phyloP scores from a whole-genome alignment of 1,140 invertebrate species.

The Formica exsecta region DNA sequence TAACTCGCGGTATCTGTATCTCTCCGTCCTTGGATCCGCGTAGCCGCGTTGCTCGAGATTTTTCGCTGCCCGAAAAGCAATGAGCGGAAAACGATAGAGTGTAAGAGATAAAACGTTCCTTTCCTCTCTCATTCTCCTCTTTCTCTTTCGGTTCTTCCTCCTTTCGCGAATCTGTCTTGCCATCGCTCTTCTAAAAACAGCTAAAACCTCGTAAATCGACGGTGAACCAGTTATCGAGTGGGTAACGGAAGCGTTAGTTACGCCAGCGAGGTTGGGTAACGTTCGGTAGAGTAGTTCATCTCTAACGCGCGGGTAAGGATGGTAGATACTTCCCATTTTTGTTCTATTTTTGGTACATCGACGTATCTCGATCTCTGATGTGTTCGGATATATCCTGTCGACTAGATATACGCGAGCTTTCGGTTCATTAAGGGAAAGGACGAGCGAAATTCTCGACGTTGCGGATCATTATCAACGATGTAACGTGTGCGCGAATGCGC shows the following conservation, averaged over 20 bases:
- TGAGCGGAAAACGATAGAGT: conserved; percentile 71
- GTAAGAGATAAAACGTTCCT: conserved; percentile 67
- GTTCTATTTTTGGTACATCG: conserved; percentile 74
- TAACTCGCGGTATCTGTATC: conserved; percentile 29
- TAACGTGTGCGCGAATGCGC: neutral
- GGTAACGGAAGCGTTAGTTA: conserved; percentile 74
- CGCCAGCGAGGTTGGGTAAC: conserved; percentile 63
- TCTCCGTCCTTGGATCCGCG: conserved; percentile 23
- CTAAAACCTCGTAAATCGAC: conserved; percentile 74
- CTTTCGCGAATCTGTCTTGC: conserved; percentile 41
- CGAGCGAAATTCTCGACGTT: conserved; percentile 29
- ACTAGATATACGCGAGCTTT: conserved; percentile 16
- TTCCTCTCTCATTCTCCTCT: neutral
- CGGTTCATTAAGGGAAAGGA: conserved; percentile 47
- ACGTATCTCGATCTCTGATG: conserved; percentile 64
- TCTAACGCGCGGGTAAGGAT: conserved; percentile 16
- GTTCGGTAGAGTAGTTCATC: conserved; percentile 38
- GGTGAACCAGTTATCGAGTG: conserved; percentile 74
- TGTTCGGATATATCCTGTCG: conserved; percentile 54
- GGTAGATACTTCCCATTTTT: conserved; percentile 65
- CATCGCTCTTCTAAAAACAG: conserved; percentile 61
- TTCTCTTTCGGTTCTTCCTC: conserved; percentile 7
- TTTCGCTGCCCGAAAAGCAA: conserved; percentile 63
- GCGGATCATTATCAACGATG: conserved; percentile 33
- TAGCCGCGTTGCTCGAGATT: conserved; percentile 52